A percentile compares a stretch with the other conserved stretches of the same genome.
Conservation (phyloP, 2,797 vertebrate genomes). For the Sylvilagus floridanus region DNA sequence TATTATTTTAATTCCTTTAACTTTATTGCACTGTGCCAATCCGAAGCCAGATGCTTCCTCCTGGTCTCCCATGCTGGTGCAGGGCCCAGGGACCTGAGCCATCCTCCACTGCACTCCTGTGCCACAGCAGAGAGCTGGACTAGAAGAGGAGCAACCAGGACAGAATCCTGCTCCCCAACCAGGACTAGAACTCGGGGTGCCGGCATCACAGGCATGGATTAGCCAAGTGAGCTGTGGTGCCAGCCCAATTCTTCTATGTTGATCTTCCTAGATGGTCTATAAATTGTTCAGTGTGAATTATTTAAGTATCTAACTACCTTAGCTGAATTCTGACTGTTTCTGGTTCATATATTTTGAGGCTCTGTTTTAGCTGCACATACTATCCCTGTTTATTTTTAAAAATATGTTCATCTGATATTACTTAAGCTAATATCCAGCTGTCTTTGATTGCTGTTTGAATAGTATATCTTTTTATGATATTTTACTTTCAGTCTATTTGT, state of each 20-base stretch:
- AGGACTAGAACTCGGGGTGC: too few relatives aligned
- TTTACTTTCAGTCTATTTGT: background rate
- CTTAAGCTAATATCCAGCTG: too few relatives aligned
- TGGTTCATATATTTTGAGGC: background rate
- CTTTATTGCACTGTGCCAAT: background rate
- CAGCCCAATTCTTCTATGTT: background rate
- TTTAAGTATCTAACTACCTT: background rate
- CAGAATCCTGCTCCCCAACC: too few relatives aligned
- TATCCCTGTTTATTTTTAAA: background rate
- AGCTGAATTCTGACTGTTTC: background rate
- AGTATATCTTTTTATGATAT: background rate
- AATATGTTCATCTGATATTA: background rate
- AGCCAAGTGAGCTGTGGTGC: too few relatives aligned
- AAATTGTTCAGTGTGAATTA: background rate
- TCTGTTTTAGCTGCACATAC: background rate
- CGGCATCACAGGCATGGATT: too few relatives aligned
- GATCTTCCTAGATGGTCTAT: background rate
- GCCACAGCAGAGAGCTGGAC: too few relatives aligned
- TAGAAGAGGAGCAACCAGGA: too few relatives aligned
- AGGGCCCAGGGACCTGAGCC: too few relatives aligned
- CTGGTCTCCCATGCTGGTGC: too few relatives aligned
- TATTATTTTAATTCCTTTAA: background rate
- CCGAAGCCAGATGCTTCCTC: too few relatives aligned
- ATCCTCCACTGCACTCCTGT: too few relatives aligned
- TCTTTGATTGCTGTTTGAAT: background rate